phyloP scores from a whole-genome alignment of 2,888 invertebrate species.

The Ariolimax columbianus region DNA sequence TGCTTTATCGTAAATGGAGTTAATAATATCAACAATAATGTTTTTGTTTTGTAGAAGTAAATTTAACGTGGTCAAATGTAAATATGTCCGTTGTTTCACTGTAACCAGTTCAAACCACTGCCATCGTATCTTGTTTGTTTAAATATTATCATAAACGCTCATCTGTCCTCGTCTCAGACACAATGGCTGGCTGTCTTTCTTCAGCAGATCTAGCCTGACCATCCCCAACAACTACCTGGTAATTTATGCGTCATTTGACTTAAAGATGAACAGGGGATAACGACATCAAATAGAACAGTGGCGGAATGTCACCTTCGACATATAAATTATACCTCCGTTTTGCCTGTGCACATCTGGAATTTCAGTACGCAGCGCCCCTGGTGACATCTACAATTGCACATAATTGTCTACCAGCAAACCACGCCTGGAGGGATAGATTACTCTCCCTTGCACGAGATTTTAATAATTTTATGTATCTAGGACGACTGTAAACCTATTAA shows the following conservation, averaged over 20 bases:
- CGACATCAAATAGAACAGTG: neutral
- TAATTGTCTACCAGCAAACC: neutral
- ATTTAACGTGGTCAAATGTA: too few species aligned
- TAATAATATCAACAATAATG: too few species aligned
- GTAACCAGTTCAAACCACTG: too few species aligned
- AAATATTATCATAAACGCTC: too few species aligned
- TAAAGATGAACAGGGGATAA: neutral
- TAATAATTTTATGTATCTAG: slow-evolving; percentile 10
- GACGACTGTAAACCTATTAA: neutral
- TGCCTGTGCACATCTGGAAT: neutral
- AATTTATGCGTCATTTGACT: neutral
- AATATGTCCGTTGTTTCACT: too few species aligned
- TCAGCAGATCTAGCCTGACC: too few species aligned
- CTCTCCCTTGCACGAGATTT: neutral
- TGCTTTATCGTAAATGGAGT: too few species aligned
- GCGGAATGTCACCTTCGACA: neutral
- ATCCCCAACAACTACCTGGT: neutral
- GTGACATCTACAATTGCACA: neutral
- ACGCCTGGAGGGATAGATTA: neutral
- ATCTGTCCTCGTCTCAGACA: too few species aligned
- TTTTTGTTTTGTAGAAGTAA: too few species aligned
- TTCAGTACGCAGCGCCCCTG: neutral
- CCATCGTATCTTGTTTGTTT: too few species aligned
- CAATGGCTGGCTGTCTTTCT: too few species aligned
- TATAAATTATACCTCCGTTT: neutral